These are phyloP conservation scores for Eupsilia transversa DNA, from an alignment of 2,888 invertebrate species.

Conservation along the genomic window DNA sequence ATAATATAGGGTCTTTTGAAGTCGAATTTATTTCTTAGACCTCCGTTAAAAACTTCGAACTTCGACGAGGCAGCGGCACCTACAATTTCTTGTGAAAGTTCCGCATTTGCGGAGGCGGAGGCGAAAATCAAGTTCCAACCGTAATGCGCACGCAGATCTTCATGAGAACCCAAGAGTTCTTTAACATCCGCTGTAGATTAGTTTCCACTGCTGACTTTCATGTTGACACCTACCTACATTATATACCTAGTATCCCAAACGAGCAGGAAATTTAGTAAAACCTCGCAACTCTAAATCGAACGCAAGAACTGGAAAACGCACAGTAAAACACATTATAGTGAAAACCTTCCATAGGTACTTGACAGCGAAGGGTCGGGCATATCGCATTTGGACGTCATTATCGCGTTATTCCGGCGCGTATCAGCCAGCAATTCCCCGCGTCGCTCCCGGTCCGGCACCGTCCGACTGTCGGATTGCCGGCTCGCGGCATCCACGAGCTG, in stretches of 20 bases:
- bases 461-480: conserved; percentile 42
- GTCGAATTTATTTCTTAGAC: neutral
- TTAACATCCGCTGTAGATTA: too few relatives aligned
- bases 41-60: neutral
- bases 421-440: conserved; percentile 52
- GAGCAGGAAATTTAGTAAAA: conserved; percentile 15
- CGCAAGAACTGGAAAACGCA: conserved; percentile 36
- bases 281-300: conserved; percentile 15
- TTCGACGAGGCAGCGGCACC: too few relatives aligned
- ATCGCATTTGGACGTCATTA: conserved; percentile 62
- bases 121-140: neutral
- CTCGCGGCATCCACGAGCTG: conserved; percentile 66
- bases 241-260: neutral
- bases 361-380: conserved; percentile 46
- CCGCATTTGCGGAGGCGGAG: neutral
- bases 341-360: conserved; percentile 39
- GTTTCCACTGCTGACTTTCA: neutral
- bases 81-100: neutral
- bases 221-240: too few relatives aligned
- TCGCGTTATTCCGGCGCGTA: conserved; percentile 55
- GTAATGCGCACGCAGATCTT: neutral
- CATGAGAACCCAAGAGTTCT: neutral
- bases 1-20: neutral
- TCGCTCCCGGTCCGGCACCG: conserved; percentile 63
- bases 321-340: conserved; percentile 39